Evolutionary conservation across 2,113 vertebrate species (phyloP), one percentile per base, ranked within the genome.

Genomic region (Nothoprocta pentlandii): DNA sequence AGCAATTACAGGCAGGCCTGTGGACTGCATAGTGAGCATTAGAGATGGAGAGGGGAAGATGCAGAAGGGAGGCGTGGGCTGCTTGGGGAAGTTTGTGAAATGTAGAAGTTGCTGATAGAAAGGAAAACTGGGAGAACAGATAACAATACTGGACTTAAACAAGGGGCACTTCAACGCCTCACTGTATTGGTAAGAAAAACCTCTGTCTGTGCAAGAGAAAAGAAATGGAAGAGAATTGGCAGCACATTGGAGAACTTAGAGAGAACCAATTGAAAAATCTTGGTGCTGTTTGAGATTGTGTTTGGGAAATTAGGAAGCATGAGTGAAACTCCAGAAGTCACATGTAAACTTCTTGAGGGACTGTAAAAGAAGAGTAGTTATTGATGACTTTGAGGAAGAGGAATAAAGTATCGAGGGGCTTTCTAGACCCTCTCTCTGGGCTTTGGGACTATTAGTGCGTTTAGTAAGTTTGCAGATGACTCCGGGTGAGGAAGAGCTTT

Each of bases 391-490:
- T 83, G n/a, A 23, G 47, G 12, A 64, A 28, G 9, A 23, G 67
- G 54, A 41, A 26, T 58, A 30, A 58, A 32, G 54, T 28, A 58
- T 51, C 41, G 26, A 47, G 0, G 2, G 28, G 23, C 14, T 7
- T 16, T 58, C 16, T 47, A 44, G n/a, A 26, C 42, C 44, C 5
- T 12, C 41, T 71, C 51, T 41, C 42, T 5, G 25, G n/a, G 21
- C 7, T 42, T 54, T 69, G 66, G 36, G 39, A 22, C n/a, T 47
- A 5, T 28, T 10, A 9, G 16, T 20, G 10, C 0, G 0, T 47
- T 74, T 58, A 36, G 39, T 59, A 49, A 30, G 30, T 54, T 69
- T 68, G 36, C 41, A 69, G 34, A 30, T 81, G 42, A 28, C 16
- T 20, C 16, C 13, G 53, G 49, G 11, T 12, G 70, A 68, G n/a